Base-by-base conservation (phyloP, 2,888 invertebrate species). In the Eledone cirrhosa region DNA sequence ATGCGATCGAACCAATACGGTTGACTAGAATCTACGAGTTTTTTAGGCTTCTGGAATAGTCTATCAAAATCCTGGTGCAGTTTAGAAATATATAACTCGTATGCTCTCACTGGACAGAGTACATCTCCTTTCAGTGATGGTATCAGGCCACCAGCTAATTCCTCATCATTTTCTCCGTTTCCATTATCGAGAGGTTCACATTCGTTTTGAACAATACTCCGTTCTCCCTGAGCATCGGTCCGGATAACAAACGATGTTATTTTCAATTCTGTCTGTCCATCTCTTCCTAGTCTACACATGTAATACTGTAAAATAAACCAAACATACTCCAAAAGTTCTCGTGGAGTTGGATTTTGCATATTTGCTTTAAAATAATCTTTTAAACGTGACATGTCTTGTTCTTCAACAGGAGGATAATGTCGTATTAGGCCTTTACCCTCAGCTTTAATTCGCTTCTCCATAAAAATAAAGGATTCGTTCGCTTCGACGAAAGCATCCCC, bases 291-390 rank as follows among this genome's bases (percentile, higher is more conserved):
- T 16, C n/a, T 31, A 22, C 72, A 33, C 72, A 22, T 72, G 33
- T 72, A 72, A 72, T 72, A 72, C 22, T 72, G 72, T 22, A 72
- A 72, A 72, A 72, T 41, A 72, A 72, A 72, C 72, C 72, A 72
- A 22, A 72, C 33, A 72, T 72, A 72, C 41, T 72, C 72, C 41
- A 72, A 72, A 72, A 72, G 72, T 41, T 72, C 22, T 8, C 33
- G 33, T 13, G 72, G 72, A 13, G 72, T 72, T 41, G 72, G 72
- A 72, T 72, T 33, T 31, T 72, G 22, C 72, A 72, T 72, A 19
- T 72, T 72, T 13, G 31, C 41, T 72, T 72, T 22, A 72, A 72
- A 72, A 72, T 72, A 72, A 4, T 72, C 72, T 22, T 72, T 72
- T 24, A 72, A 41, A 24, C 31, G 72, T 19, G n/a, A 19, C 72